Base-by-base conservation (phyloP, 2,797 vertebrate genomes). In the Melanogrammus aeglefinus region DNA sequence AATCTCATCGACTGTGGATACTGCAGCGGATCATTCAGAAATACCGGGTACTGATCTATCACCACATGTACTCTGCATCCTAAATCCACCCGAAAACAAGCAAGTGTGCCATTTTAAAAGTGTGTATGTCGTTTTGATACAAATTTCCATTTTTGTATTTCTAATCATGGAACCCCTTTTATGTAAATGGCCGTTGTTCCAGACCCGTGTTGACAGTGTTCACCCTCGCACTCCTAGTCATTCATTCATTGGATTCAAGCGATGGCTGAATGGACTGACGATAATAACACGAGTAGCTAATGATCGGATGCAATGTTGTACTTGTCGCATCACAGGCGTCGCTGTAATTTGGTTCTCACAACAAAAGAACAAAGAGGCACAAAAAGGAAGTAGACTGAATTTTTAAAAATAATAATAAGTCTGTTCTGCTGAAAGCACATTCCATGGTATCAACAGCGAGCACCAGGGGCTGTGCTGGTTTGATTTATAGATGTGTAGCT, bases 121-220 rank as follows among this genome's bases (percentile, higher is more conserved):
- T 84, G 83, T 82, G 79, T 76, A 80, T 80, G 70, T 86, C 85
- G 90, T 89, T 91, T 92, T 89, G 81, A 91, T 90, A 91, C 81
- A 89, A 84, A 87, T 91, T 69, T 88, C 85, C 18, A 2, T 69
- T 81, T 77, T 91, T 91, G 72, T 87, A 86, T 81, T 86, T 87
- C 80, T 83, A 87, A 88, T 89, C 84, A 89, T 89, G 44, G 79
- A 82, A 90, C 89, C 91, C 90, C 89, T 92, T 92, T 91, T 44
- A 90, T 88, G 79, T 82, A 75, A 92, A 88, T 81, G 88, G 89
- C 87, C 90, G 90, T 87, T 84, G 84, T 88, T 84, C 38, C 82
- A 88, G 83, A 86, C 81, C 57, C 89, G 87, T 87, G 87, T 90
- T 91, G 86, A 78, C 84, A 75, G 74, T 39, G 24, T 77, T 84